Evolutionary conservation across 1,140 invertebrate species (phyloP).

Genomic region (Lycorma delicatula): DNA sequence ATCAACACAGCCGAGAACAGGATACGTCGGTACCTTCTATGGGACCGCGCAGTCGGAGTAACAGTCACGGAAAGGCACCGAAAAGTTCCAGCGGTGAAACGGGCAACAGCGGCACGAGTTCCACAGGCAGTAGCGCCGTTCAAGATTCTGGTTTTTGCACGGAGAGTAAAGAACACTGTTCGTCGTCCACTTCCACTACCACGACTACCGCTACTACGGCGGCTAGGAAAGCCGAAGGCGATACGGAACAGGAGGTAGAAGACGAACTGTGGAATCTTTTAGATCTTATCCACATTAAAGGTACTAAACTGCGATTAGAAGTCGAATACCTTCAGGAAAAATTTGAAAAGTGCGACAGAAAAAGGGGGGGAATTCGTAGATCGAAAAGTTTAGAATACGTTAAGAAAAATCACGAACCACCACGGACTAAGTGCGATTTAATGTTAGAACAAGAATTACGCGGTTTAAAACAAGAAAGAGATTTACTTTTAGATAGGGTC

Average conservation of each 20-base stretch:
- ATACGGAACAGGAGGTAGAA: slow-evolving; percentile 45
- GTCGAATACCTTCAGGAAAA: slow-evolving; percentile 41
- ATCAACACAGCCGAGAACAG: slow-evolving; percentile 37
- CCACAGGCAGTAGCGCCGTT: slow-evolving; percentile 44
- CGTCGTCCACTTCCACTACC: slow-evolving; percentile 40
- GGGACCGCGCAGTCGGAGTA: slow-evolving; percentile 52
- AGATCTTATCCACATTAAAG: slow-evolving; percentile 71
- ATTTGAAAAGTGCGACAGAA: slow-evolving; percentile 19
- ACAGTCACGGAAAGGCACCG: slow-evolving; percentile 49
- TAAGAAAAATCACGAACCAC: background rate
- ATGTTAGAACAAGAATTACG: slow-evolving; percentile 24
- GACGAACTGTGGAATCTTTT: slow-evolving; percentile 77
- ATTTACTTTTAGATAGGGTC: slow-evolving; percentile 56
- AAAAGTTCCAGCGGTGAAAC: slow-evolving; percentile 30
- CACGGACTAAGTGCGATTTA: slow-evolving; percentile 1
- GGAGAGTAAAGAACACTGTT: slow-evolving; percentile 50
- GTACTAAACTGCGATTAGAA: slow-evolving; percentile 60
- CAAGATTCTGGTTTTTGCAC: slow-evolving; percentile 80
- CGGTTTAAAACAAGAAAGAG: slow-evolving; percentile 56
- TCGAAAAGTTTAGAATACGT: slow-evolving; percentile 13
- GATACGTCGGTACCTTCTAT: slow-evolving; percentile 40
- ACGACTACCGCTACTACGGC: slow-evolving; percentile 23
- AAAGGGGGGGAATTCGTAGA: slow-evolving; percentile 1
- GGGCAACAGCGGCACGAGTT: slow-evolving; percentile 34
- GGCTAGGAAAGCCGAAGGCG: slow-evolving; percentile 12